These are phyloP conservation scores for Oscheius sp. DNA, from an alignment of 1,140 invertebrate genomes.

Conservation along the genomic window DNA sequence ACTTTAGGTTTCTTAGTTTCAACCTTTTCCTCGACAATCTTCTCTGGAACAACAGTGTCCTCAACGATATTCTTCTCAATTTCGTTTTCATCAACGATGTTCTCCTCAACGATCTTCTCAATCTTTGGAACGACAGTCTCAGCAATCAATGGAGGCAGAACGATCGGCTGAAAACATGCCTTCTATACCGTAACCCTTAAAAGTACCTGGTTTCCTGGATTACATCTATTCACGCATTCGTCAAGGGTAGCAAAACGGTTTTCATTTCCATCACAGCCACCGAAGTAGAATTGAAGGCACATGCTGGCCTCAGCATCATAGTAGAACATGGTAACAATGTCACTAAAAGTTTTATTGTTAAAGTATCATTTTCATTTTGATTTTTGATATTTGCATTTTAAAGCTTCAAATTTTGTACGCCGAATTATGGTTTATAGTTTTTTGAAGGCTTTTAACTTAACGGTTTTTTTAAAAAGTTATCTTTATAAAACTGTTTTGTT, in stretches of 20 bases:
- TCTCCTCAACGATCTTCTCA: too few species aligned
- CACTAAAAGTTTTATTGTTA: constrained; percentile 4
- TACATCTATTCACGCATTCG: too few species aligned
- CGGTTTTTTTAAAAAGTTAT: neutral
- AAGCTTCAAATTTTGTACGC: neutral
- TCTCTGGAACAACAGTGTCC: too few species aligned
- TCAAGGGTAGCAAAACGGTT: constrained; percentile 62
- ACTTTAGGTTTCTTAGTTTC: neutral
- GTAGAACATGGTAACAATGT: constrained; percentile 1
- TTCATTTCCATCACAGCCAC: constrained; percentile 32
- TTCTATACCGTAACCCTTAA: too few species aligned
- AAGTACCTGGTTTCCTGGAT: too few species aligned
- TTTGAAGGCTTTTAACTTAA: neutral
- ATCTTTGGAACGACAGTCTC: too few species aligned
- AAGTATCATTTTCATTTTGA: neutral
- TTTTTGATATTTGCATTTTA: neutral
- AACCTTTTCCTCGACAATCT: neutral
- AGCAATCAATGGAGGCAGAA: too few species aligned
- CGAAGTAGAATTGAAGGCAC: constrained; percentile 33
- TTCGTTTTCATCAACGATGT: too few species aligned
- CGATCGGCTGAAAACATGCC: too few species aligned
- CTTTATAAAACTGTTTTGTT: too few species aligned
- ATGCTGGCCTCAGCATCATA: constrained; percentile 8
- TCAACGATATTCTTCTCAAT: too few species aligned
- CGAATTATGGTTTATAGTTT: neutral